Percentiles rank a stretch among this genome's conserved stretches.
These are phyloP conservation scores for Eulimnadia texana DNA, from an alignment of 1,140 invertebrate species.

Conservation along the genomic window DNA sequence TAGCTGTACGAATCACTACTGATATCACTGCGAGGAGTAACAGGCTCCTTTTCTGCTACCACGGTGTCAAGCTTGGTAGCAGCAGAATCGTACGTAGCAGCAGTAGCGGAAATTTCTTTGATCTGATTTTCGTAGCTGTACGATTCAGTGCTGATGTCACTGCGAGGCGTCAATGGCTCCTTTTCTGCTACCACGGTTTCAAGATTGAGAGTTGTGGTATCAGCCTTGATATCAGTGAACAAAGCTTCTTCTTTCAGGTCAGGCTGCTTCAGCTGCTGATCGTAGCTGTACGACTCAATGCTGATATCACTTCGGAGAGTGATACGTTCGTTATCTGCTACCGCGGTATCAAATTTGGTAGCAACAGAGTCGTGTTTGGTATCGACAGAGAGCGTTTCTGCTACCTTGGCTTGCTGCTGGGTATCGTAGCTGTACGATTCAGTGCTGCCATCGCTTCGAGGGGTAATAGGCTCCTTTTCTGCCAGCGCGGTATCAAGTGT, in stretches of 20 bases:
- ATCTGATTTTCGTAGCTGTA: not conserved
- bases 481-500: no score
- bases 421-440: no score
- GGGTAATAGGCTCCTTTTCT: no score
- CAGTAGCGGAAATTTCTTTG: not conserved
- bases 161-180: not conserved
- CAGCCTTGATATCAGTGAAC: not conserved
- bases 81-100: not conserved
- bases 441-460: no score
- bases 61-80: not conserved
- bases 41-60: not conserved
- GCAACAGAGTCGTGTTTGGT: not conserved
- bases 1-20: not conserved
- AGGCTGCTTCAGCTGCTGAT: conserved; percentile 8
- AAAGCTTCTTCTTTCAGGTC: conserved; percentile 10
- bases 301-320: conserved; percentile 31
- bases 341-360: not conserved
- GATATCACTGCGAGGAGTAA: not conserved
- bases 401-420: no score
- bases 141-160: not conserved
- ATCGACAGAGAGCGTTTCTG: no score
- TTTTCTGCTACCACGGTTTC: not conserved
- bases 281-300: conserved; percentile 21
- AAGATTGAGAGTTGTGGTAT: not conserved
- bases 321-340: not conserved